Evolutionary conservation across 1,140 invertebrate genomes (phyloP), one percentile per base, ranked within the genome.

Genomic region (Popillia japonica): DNA sequence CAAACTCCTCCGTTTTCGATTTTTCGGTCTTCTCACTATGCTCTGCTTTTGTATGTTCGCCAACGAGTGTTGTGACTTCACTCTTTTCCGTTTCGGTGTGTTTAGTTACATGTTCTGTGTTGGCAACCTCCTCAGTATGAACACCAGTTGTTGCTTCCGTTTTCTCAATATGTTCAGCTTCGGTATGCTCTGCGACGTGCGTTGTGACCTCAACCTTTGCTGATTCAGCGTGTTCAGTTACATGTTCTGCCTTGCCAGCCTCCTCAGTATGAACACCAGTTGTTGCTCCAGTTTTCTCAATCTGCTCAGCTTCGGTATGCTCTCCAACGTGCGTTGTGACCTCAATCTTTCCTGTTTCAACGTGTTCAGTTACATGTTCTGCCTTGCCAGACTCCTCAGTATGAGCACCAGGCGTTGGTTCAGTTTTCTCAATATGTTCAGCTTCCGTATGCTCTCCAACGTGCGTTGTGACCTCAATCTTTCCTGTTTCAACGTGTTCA

Each of bases 231-330:
- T n/a, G n/a, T n/a, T n/a, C 59, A 17, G 59, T 64, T 64, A 17
- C 59, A 23, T 64, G 59, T 64, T 64, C 59, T 23, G 6, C 59
- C n/a, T n/a, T n/a, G n/a, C n/a, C n/a, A n/a, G n/a, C n/a, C n/a
- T n/a, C n/a, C n/a, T n/a, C n/a, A n/a, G n/a, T n/a, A n/a, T n/a
- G n/a, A 17, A 14, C n/a, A 64, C 6, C 6, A 17, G n/a, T n/a
- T n/a, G n/a, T n/a, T n/a, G n/a, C n/a, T n/a, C n/a, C n/a, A n/a
- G n/a, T n/a, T n/a, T n/a, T n/a, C n/a, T n/a, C n/a, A n/a, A n/a
- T n/a, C n/a, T n/a, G n/a, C n/a, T n/a, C n/a, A n/a, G n/a, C n/a
- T 20, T 8, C n/a, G 23, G 27, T 42, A 20, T 40, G 27, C 6
- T 68, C 27, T 68, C 22, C n/a, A 20, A 34, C 27, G 7, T 0